Percentiles rank a stretch among this genome's conserved stretches.
These are phyloP conservation scores for Pterostichus niger DNA, from an alignment of 2,888 invertebrate genomes.

Conservation along the genomic window DNA sequence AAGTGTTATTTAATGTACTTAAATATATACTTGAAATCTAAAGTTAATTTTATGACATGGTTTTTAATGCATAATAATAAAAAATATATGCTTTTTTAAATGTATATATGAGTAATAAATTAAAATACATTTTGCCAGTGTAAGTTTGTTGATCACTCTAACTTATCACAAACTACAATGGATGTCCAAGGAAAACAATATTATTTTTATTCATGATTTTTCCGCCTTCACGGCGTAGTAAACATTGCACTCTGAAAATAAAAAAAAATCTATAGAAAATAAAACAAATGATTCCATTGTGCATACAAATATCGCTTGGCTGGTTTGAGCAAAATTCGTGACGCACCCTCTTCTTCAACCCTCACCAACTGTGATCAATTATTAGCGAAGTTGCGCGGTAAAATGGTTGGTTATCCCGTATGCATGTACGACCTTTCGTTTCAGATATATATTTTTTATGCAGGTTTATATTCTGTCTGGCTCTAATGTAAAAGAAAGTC, in stretches of 20 bases:
- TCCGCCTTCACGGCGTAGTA: no score
- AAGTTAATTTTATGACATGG: no score
- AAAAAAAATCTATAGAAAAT: constrained; percentile 52
- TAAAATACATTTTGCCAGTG: background rate
- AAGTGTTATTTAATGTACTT: no score
- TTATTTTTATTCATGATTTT: no score
- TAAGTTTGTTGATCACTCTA: no score
- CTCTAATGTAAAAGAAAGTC: constrained; percentile 5
- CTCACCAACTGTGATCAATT: constrained; percentile 62
- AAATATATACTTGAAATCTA: no score
- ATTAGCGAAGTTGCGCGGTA: constrained; percentile 59
- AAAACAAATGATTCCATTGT: constrained; percentile 63
- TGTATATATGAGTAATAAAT: no score
- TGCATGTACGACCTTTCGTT: background rate
- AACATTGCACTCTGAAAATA: background rate
- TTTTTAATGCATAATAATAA: no score
- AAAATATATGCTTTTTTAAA: no score
- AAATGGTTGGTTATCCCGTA: constrained; percentile 50
- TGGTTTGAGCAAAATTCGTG: constrained; percentile 23
- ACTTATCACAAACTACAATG: no score
- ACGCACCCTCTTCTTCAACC: constrained; percentile 38
- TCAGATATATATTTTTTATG: constrained; percentile 43
- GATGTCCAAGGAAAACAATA: no score
- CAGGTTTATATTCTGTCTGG: constrained; percentile 5
- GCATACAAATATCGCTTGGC: constrained; percentile 50